Evolutionary conservation across 2,113 vertebrate genomes (phyloP), one percentile per base, ranked within the genome.

Genomic region (Microcebus murinus): DNA sequence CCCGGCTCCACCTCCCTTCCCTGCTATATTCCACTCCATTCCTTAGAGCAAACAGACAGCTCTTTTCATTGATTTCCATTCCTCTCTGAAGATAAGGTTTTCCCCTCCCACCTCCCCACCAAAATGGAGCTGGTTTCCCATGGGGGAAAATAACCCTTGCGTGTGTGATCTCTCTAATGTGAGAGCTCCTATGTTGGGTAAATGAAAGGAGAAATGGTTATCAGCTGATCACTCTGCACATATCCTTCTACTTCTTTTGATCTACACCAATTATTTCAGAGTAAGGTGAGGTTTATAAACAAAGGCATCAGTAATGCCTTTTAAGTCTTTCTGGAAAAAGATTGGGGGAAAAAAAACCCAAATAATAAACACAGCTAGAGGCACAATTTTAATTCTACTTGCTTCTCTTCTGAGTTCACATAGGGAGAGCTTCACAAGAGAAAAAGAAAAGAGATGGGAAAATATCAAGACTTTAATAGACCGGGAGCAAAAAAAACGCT

Each of bases 131-230:
- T 90, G 96, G 97, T 91, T 94, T 92, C 87, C 97, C 90, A 88
- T 82, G 94, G 94, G 90, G 71, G 95, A 83, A 98, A 98, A 97
- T 52, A 45, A 65, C 65, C 87, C 29, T 77, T 63, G 90, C 97
- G 88, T 98, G 88, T 98, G 97, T 96, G 98, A 98, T 98, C 97
- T 97, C 84, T 97, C 89, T 97, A 96, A 97, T 61, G 94, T 42
- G 94, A 98, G 98, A 92, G 93, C 96, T 96, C 93, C 73, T 79
- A 50, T 68, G 42, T 65, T 27, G 71, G 50, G 91, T n/a, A 89
- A 96, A 97, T 3, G 42, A 98, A 87, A 97, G 81, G 27, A 96
- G 91, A 95, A 96, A 81, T 20, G 63, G 63, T 94, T 94, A 89
- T 95, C 96, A 89, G 63, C 95, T 63, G 87, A 90, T 92, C 74